phyloP scores from a whole-genome alignment of 2,797 vertebrate species.

The Amblyopsis hoosieri region DNA sequence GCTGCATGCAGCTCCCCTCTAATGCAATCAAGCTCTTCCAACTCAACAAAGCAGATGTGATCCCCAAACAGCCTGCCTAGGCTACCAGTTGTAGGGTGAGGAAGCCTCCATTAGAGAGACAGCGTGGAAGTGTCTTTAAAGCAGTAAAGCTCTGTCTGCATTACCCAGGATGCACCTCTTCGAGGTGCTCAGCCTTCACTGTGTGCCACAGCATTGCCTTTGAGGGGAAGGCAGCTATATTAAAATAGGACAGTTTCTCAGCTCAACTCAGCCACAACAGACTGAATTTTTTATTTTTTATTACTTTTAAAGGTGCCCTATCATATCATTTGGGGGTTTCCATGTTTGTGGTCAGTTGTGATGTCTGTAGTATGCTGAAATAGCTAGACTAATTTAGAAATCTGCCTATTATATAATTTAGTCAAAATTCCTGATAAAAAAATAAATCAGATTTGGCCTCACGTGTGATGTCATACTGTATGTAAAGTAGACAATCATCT shows the following conservation, averaged over 20 bases:
- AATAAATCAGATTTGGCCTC: too few relatives aligned
- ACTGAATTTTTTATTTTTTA: not conserved
- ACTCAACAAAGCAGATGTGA: constrained; percentile 74
- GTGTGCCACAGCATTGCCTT: constrained; percentile 18
- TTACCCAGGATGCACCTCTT: constrained; percentile 39
- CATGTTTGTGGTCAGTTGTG: too few relatives aligned
- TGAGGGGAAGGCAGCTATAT: constrained; percentile 9
- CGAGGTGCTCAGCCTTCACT: constrained; percentile 21
- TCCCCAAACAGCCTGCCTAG: constrained; percentile 47
- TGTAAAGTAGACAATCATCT: too few relatives aligned
- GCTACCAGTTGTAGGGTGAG: constrained; percentile 42
- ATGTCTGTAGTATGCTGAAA: too few relatives aligned
- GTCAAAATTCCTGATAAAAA: too few relatives aligned
- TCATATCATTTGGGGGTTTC: too few relatives aligned
- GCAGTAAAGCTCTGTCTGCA: constrained; percentile 23
- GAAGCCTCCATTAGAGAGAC: constrained; percentile 47
- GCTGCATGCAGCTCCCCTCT: constrained; percentile 67
- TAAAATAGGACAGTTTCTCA: constrained; percentile 19
- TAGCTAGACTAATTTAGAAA: too few relatives aligned
- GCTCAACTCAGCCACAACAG: constrained; percentile 7
- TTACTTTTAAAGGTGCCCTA: not conserved
- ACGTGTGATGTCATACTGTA: too few relatives aligned
- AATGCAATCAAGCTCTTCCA: constrained; percentile 73
- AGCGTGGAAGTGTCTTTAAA: constrained; percentile 33
- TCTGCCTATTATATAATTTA: too few relatives aligned